Conservation (phyloP, 2,888 invertebrate species). For the Incurvaria masculella region DNA sequence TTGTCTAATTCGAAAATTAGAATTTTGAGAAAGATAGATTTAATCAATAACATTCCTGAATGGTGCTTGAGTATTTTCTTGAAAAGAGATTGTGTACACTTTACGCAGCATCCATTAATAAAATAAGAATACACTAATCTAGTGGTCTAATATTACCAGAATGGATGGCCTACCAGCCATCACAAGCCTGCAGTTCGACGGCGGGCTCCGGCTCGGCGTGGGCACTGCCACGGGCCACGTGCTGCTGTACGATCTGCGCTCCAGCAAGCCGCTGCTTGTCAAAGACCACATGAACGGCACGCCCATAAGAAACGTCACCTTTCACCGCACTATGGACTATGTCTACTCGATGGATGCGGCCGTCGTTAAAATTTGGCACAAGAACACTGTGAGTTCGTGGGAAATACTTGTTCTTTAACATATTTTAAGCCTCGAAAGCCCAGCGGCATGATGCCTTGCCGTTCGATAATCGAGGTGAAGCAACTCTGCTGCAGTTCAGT, state of each 20-base stretch:
- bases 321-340: constrained; percentile 74
- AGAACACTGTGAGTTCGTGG: constrained; percentile 71
- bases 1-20: no score
- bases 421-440: no score
- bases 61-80: not conserved
- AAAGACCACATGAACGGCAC: constrained; percentile 96
- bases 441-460: no score
- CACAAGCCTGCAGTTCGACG: constrained; percentile 76
- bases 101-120: constrained; percentile 5
- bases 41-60: no score
- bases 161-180: constrained; percentile 66
- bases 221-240: constrained; percentile 95
- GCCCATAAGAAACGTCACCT: constrained; percentile 86
- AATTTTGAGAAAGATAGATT: no score
- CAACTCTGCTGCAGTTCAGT: no score
- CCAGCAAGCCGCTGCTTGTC: constrained; percentile 79
- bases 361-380: constrained; percentile 89
- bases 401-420: no score
- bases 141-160: constrained; percentile 30
- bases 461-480: no score
- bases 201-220: constrained; percentile 75
- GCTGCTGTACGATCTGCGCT: constrained; percentile 90
- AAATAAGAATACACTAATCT: not conserved
- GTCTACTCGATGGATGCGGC: constrained; percentile 88
- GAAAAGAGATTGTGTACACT: not conserved